Base-by-base conservation (phyloP, 2,113 vertebrate genomes). In the Menidia beryllina region DNA sequence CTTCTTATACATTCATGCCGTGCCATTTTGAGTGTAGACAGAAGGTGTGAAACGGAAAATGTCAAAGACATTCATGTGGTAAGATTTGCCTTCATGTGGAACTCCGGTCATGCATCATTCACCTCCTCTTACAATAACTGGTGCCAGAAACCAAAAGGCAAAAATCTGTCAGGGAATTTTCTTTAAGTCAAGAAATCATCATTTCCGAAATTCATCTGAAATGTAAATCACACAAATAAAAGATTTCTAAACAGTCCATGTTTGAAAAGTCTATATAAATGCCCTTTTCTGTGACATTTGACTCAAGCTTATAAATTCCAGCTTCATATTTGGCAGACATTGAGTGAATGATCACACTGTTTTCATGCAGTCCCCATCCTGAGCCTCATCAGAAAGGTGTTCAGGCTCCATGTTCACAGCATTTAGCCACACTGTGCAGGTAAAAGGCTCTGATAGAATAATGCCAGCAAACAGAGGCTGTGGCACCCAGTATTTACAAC, bases 281-380 rank as follows among this genome's bases (percentile, higher is more conserved):
- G 53, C 7, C 0, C 54, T 59, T 60, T 66, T 67, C 7, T 21
- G 15, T 39, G 26, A 12, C 27, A 48, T 67, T 71, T 67, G 39
- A 62, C 11, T 30, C 41, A 13, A 76, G 55, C 64, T 45, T 66
- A 59, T 77, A 58, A 72, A 55, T 47, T 58, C 39, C 60, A 54
- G 39, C 58, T 63, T 74, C 36, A 52, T 30, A 51, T 77, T 48
- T 71, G 5, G 30, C 43, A 57, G 30, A 54, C 63, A 58, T 64
- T 73, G 59, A 39, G 72, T 69, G 5, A 51, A 72, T 56, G 25
- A 27, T 60, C 21, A 41, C 34, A 53, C 25, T 5, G 41, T 45
- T 26, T 48, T 9, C 7, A 34, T 34, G 1, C 7, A 34, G 10
- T 34, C 30, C 30, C 7, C 30, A 34, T 34, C 30, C 30, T 34